Percentiles rank a stretch among this genome's conserved stretches.
Evolutionary conservation across 2,113 vertebrate genomes (phyloP).

Genomic region (Tiliqua scincoides): DNA sequence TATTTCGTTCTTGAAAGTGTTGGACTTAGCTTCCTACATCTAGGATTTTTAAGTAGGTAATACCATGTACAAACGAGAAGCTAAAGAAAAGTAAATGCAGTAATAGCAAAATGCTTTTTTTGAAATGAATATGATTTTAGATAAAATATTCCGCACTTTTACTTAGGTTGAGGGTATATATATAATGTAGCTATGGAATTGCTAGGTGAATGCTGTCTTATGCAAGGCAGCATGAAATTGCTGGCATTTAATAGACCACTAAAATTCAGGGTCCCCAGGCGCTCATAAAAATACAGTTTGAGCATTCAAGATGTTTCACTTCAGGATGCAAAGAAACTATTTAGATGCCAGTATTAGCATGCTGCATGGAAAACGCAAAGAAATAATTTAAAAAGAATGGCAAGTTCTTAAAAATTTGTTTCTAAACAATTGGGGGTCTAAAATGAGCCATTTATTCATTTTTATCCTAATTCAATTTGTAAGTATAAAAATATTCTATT

Average conservation of each 20-base stretch:
- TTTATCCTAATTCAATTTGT: conserved; percentile 44
- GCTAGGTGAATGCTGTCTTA: conserved; percentile 85
- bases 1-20: background rate
- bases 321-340: conserved; percentile 79
- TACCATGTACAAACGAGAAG: conserved; percentile 16
- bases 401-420: conserved; percentile 69
- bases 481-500: conserved; percentile 58
- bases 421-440: conserved; percentile 68
- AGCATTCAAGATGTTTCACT: conserved; percentile 86
- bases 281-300: conserved; percentile 88
- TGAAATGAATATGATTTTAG: conserved; percentile 62
- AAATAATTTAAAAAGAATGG: conserved; percentile 75
- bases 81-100: conserved; percentile 8
- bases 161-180: conserved; percentile 70
- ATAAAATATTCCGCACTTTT: conserved; percentile 65
- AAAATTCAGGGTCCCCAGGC: conserved; percentile 84
- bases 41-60: rapidly evolving
- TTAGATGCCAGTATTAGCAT: conserved; percentile 80
- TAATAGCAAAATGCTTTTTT: conserved; percentile 49
- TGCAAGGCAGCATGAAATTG: conserved; percentile 87
- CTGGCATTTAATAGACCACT: conserved; percentile 90
- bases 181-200: conserved; percentile 80
- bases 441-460: conserved; percentile 55
- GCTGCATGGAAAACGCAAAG: conserved; percentile 75
- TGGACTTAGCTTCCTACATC: background rate